phyloP scores from a whole-genome alignment of 1,140 invertebrate species.

The Armadillidium nasatum region DNA sequence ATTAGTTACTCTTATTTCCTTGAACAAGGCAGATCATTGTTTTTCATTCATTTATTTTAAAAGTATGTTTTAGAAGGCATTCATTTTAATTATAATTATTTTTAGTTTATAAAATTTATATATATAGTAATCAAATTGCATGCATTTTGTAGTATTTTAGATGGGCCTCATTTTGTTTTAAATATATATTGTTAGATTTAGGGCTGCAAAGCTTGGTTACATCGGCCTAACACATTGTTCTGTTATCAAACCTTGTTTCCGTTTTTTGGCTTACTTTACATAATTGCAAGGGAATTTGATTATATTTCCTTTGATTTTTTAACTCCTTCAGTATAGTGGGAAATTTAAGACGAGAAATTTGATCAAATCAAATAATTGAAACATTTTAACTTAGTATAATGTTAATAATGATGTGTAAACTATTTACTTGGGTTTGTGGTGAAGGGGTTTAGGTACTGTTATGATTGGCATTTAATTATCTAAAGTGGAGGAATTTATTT shows the following conservation, averaged over 20 bases:
- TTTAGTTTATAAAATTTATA: too few relatives aligned
- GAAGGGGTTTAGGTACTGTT: background rate
- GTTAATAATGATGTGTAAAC: background rate
- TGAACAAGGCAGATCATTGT: too few relatives aligned
- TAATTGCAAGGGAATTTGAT: background rate
- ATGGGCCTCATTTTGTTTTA: background rate
- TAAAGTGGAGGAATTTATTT: background rate
- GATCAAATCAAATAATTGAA: too few relatives aligned
- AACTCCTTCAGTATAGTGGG: background rate
- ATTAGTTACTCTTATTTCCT: too few relatives aligned
- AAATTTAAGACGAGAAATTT: too few relatives aligned
- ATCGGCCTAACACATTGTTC: background rate
- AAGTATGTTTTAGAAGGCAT: too few relatives aligned
- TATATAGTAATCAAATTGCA: background rate
- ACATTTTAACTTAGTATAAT: too few relatives aligned
- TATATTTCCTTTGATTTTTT: background rate
- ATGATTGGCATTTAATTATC: conserved; percentile 1
- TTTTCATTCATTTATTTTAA: too few relatives aligned
- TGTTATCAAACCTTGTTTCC: too few relatives aligned
- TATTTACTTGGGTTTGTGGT: background rate
- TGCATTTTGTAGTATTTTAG: background rate
- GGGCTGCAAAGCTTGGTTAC: conserved; percentile 7
- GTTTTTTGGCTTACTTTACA: too few relatives aligned
- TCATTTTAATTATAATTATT: too few relatives aligned
- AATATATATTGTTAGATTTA: background rate